Percentiles rank a stretch among this genome's conserved stretches.
phyloP scores from a whole-genome alignment of 2,797 vertebrate genomes.

The Fistularia tabacaria region DNA sequence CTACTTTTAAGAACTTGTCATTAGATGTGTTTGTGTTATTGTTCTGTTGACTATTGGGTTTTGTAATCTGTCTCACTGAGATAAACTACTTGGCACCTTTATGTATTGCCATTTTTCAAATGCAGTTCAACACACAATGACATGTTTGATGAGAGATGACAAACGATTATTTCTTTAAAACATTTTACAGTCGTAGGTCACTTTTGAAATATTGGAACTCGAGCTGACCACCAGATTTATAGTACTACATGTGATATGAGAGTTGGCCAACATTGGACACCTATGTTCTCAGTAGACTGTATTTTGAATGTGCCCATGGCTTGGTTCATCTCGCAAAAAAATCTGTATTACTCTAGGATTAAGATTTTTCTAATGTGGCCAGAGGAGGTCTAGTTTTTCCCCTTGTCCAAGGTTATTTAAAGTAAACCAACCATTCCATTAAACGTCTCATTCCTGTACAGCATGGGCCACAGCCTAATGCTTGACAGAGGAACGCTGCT shows the following conservation, averaged over 20 bases:
- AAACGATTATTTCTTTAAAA: too few species aligned
- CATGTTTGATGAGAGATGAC: background rate
- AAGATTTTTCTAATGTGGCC: constrained; percentile 52
- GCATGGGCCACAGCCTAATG: constrained; percentile 65
- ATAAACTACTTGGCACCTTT: constrained; percentile 12
- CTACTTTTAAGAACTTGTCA: constrained; percentile 45
- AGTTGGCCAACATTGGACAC: too few species aligned
- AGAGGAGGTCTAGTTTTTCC: constrained; percentile 60
- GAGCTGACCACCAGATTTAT: too few species aligned
- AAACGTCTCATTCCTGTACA: constrained; percentile 68
- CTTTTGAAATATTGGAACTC: too few species aligned
- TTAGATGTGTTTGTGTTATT: constrained; percentile 48
- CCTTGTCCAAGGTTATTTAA: constrained; percentile 77
- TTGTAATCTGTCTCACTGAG: constrained; percentile 17
- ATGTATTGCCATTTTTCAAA: constrained; percentile 16
- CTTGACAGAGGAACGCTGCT: constrained; percentile 77
- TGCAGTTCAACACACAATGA: background rate
- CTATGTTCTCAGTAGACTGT: too few species aligned
- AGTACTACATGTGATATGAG: too few species aligned
- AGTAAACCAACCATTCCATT: constrained; percentile 73
- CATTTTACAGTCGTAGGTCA: too few species aligned
- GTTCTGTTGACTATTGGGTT: constrained; percentile 45
- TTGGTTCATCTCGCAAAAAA: constrained; percentile 5
- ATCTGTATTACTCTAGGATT: constrained; percentile 49
- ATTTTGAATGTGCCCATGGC: constrained; percentile 23